These are phyloP conservation scores for Drosophila sordidula DNA, from an alignment of 2,888 invertebrate species.

Conservation along the genomic window DNA sequence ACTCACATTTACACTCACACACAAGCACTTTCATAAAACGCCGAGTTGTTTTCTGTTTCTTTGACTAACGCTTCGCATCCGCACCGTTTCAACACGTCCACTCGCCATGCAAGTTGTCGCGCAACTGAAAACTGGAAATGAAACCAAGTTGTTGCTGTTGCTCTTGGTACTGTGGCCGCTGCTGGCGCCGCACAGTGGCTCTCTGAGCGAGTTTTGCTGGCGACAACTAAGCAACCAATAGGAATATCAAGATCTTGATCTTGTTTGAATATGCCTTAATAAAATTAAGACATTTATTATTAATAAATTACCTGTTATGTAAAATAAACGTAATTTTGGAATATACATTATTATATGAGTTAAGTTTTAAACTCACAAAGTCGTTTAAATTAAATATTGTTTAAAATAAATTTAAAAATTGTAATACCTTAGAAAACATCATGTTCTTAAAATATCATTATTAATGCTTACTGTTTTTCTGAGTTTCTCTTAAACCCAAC, in stretches of 20 bases:
- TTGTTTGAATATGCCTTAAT: too few relatives aligned
- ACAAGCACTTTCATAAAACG: conserved; percentile 29
- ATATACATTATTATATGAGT: too few relatives aligned
- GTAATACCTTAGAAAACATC: too few relatives aligned
- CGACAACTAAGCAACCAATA: not conserved
- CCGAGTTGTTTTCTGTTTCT: conserved; percentile 47
- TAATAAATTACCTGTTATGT: too few relatives aligned
- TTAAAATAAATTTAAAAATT: too few relatives aligned
- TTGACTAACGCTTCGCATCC: conserved; percentile 23
- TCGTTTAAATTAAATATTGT: too few relatives aligned
- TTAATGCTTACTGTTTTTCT: not conserved
- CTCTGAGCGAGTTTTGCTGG: not conserved
- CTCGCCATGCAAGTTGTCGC: conserved; percentile 81
- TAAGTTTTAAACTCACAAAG: too few relatives aligned
- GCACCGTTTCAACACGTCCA: conserved; percentile 53
- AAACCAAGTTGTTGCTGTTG: conserved; percentile 65
- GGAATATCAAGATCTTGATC: not conserved
- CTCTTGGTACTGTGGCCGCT: conserved; percentile 38
- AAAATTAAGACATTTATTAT: too few relatives aligned
- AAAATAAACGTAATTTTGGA: too few relatives aligned
- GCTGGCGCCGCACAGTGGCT: conserved; percentile 47
- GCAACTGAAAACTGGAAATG: conserved; percentile 76
- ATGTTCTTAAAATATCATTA: too few relatives aligned
- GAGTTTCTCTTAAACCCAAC: too few relatives aligned
- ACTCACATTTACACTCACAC: conserved; percentile 42